A percentile compares a stretch with the other conserved stretches of the same genome.
These are phyloP conservation scores for Girardinichthys multiradiatus DNA, from an alignment of 2,113 vertebrate species.

Conservation along the genomic window DNA sequence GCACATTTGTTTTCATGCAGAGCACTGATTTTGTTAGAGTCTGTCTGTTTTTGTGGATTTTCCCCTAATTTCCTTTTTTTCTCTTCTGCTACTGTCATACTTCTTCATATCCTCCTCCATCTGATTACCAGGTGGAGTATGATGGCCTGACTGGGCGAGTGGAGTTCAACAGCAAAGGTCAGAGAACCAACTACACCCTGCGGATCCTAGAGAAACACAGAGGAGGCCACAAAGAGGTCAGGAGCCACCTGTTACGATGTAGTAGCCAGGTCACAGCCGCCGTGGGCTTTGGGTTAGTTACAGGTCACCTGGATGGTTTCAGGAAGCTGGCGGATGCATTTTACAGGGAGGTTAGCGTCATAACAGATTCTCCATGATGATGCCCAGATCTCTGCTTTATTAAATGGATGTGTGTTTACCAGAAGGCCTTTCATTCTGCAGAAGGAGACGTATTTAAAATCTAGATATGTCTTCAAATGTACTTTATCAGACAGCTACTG, in stretches of 20 bases:
- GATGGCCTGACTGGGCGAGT: conserved; percentile 91
- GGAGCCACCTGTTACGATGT: conserved; percentile 54
- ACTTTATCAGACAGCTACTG: conserved; percentile 8
- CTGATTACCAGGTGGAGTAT: conserved; percentile 88
- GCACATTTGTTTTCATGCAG: conserved; percentile 24
- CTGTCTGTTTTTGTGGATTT: conserved; percentile 10
- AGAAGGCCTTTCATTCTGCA: conserved; percentile 3
- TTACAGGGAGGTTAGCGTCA: conserved; percentile 47
- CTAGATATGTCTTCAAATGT: conserved; percentile 3
- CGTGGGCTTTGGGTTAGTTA: conserved; percentile 35
- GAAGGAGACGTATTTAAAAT: conserved; percentile 15
- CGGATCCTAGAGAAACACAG: conserved; percentile 90
- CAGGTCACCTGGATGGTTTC: conserved; percentile 50
- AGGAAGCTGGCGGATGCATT: conserved; percentile 24
- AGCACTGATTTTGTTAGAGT: conserved; percentile 12
- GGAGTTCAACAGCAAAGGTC: conserved; percentile 96
- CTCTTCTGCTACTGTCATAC: neutral
- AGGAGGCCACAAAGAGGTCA: conserved; percentile 90
- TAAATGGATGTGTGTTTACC: conserved; percentile 11
- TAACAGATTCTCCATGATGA: conserved; percentile 11
- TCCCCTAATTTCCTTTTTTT: conserved; percentile 13
- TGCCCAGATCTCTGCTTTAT: conserved; percentile 18
- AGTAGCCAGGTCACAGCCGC: conserved; percentile 39
- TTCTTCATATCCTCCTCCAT: conserved; percentile 12
- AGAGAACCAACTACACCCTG: conserved; percentile 93